phyloP scores from a whole-genome alignment of 2,113 vertebrate species.

The Hippocampus abdominalis region DNA sequence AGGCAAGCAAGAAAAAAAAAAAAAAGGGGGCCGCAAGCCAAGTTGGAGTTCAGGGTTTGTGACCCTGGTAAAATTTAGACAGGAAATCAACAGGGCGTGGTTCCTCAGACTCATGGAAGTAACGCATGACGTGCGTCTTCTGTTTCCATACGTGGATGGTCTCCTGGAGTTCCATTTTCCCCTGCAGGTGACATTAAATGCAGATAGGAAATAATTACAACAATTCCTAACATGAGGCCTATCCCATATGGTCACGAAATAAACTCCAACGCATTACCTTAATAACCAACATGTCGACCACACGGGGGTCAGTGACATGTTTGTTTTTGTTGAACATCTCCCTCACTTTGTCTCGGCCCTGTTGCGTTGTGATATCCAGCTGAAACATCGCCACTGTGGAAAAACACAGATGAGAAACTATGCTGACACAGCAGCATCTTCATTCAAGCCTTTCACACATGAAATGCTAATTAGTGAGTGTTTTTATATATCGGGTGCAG shows the following conservation, averaged over 20 bases:
- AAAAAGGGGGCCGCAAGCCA: slow-evolving; percentile 16
- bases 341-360: slow-evolving; percentile 85
- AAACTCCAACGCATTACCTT: slow-evolving; percentile 76
- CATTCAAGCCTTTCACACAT: not conserved
- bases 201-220: not conserved
- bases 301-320: slow-evolving; percentile 82
- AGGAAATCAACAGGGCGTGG: slow-evolving; percentile 83
- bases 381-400: slow-evolving; percentile 79
- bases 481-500: too few species aligned
- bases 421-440: not conserved
- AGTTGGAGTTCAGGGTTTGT: slow-evolving; percentile 77
- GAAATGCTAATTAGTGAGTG: not conserved
- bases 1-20: slow-evolving; percentile 21
- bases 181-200: slow-evolving; percentile 63
- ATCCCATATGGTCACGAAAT: not conserved
- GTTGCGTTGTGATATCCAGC: slow-evolving; percentile 82
- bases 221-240: not conserved
- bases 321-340: slow-evolving; percentile 89
- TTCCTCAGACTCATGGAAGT: slow-evolving; percentile 82
- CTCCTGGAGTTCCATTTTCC: slow-evolving; percentile 94
- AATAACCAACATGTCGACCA: slow-evolving; percentile 91
- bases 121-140: slow-evolving; percentile 92
- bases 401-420: not conserved
- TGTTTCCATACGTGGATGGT: slow-evolving; percentile 95
- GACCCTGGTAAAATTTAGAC: slow-evolving; percentile 89